These are phyloP conservation scores for Rhynchonycteris naso DNA, from an alignment of 2,797 vertebrate genomes.

Conservation along the genomic window DNA sequence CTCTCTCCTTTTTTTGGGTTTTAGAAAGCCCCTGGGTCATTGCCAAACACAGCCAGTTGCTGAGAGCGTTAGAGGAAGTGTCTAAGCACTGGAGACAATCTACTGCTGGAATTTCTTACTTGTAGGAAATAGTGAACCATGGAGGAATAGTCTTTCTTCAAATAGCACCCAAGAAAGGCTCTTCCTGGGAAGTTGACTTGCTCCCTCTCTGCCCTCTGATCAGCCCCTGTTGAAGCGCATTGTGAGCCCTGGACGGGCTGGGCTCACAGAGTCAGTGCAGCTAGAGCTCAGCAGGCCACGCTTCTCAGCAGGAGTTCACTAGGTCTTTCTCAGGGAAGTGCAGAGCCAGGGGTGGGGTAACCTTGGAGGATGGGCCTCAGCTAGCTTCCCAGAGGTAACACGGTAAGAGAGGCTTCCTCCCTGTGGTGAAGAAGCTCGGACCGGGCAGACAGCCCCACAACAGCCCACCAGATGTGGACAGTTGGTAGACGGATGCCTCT, in stretches of 20 bases:
- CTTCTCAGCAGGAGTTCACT: not conserved
- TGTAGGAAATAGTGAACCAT: not conserved
- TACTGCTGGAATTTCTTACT: not conserved
- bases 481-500: not conserved
- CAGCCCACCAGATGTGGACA: not conserved
- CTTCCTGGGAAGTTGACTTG: not conserved
- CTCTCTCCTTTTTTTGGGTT: not conserved
- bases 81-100: not conserved
- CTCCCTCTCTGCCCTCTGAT: not conserved
- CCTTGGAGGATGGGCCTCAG: not conserved
- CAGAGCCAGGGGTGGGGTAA: not conserved
- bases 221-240: not conserved
- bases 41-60: not conserved
- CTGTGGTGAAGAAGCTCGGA: not conserved
- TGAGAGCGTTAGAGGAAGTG: not conserved
- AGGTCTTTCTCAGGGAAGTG: not conserved
- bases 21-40: not conserved
- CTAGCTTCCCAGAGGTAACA: not conserved
- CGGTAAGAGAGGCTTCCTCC: not conserved
- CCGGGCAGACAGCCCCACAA: too few species aligned
- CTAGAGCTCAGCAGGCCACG: not conserved
- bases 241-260: not conserved
- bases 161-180: not conserved
- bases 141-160: constrained; percentile 6
- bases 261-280: not conserved